Conservation (phyloP, 2,113 vertebrate species). For the Menura novaehollandiae region DNA sequence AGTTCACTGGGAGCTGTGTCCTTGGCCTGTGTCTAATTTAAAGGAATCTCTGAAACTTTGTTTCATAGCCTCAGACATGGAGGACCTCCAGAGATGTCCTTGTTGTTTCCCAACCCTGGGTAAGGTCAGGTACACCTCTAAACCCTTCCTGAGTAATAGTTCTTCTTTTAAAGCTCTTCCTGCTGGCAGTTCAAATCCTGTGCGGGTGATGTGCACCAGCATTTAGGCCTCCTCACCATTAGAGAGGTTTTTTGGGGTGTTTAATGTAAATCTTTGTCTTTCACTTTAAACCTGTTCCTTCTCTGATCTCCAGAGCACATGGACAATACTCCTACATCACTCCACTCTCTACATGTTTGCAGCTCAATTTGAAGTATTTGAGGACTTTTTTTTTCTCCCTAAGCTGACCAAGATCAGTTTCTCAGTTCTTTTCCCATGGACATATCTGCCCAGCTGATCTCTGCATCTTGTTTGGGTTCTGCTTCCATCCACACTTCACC, state of each 20-base stretch:
- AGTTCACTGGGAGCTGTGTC: not conserved
- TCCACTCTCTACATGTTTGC: not conserved
- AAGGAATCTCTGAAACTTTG: not conserved
- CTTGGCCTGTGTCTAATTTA: not conserved
- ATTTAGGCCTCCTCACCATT: not conserved
- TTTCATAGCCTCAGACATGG: not conserved
- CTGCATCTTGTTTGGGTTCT: not conserved
- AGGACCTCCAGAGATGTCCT: not conserved
- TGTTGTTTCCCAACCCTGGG: fast-evolving
- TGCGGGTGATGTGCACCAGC: fast-evolving
- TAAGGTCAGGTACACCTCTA: not conserved
- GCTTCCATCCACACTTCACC: not conserved
- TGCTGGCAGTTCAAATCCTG: not conserved
- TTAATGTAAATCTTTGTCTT: not conserved
- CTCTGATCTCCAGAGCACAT: not conserved
- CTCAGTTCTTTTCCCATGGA: fast-evolving
- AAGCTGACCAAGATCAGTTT: not conserved
- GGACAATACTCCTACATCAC: not conserved
- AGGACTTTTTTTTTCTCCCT: not conserved
- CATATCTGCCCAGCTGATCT: not conserved
- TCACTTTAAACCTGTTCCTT: not conserved
- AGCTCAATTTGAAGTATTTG: not conserved
- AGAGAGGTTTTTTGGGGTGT: not conserved
- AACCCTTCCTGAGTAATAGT: not conserved
- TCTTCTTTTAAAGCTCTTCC: not conserved